Evolutionary conservation across 2,888 invertebrate species (phyloP).

Genomic region (Leptogaster cylindrica): DNA sequence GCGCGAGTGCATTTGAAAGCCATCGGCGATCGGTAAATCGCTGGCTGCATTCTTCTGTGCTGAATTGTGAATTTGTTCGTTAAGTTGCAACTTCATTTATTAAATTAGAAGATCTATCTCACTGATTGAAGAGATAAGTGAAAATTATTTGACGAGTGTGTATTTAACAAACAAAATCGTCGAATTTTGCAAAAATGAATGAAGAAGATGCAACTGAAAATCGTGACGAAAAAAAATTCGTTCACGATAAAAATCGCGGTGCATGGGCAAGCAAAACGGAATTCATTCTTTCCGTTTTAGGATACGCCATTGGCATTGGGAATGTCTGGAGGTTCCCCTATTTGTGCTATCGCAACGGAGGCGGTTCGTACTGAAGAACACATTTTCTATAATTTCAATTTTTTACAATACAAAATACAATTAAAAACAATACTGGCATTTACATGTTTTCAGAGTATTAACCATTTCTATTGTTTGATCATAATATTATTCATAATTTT

Average conservation of each 20-base stretch:
- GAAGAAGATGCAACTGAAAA: too few relatives aligned
- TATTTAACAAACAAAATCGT: neutral
- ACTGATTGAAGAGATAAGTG: too few relatives aligned
- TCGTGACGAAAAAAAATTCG: slow-evolving; percentile 33
- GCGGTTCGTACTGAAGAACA: slow-evolving; percentile 64
- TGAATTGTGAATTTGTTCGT: too few relatives aligned
- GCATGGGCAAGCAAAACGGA: slow-evolving; percentile 78
- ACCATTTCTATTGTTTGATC: too few relatives aligned
- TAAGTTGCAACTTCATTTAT: too few relatives aligned
- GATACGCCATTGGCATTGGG: slow-evolving; percentile 85
- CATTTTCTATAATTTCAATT: slow-evolving; percentile 22
- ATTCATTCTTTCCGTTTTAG: slow-evolving; percentile 80
- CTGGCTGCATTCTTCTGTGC: neutral
- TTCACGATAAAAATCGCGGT: slow-evolving; percentile 63
- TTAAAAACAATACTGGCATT: neutral
- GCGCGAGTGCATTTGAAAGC: neutral
- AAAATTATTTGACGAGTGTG: too few relatives aligned
- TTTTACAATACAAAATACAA: neutral
- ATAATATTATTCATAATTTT: too few relatives aligned
- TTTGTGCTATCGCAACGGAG: slow-evolving; percentile 83
- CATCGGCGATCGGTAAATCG: neutral
- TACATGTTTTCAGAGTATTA: too few relatives aligned
- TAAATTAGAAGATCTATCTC: too few relatives aligned
- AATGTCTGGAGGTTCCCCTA: slow-evolving; percentile 90
- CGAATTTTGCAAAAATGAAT: neutral